Base-by-base conservation (phyloP, 2,888 invertebrate species). In the Actias luna region DNA sequence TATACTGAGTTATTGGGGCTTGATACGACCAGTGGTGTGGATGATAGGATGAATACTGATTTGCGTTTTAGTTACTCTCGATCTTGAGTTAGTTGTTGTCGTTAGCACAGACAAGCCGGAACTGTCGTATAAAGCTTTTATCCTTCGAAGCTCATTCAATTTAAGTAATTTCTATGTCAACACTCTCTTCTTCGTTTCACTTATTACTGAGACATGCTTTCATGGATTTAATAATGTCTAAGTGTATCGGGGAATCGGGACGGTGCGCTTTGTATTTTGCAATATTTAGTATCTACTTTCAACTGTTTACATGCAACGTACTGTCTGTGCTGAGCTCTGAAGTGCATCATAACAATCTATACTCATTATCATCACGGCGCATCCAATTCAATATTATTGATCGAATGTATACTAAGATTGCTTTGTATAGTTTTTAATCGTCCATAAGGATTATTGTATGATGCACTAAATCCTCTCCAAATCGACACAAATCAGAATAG, bases 171-270 rank as follows among this genome's bases (percentile, higher is more conserved):
- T 77, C 72, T 83, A 71, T 85, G 71, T 85, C 83, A 88, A 87
- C 85, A 80, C 77, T 80, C 80, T 75, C 29, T 67, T 84, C 78
- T 84, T 85, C 86, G 87, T 82, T 88, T 85, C 68, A 64, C 63
- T 77, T 80, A 77, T 84, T 87, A 92, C 92, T 92, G 92, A 92
- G 92, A 92, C 92, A 92, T 92, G 92, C 92, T 92, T 92, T 92
- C 92, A 82, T 92, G 92, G 92, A 88, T 85, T 75, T 77, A 75
- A 79, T 74, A 83, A 74, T 77, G 83, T 77, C 85, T 89, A 90
- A 78, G 88, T 91, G 88, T 89, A 86, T 76, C 71, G 73, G 85
- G 83, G 66, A 71, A 82, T 79, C 79, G 87, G 90, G 91, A 85
- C 82, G 81, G 92, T 92, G 92, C 91, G 86, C 77, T 80, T 88